Percentiles rank a stretch among this genome's conserved stretches.
These are phyloP conservation scores for Anableps anableps DNA, from an alignment of 2,797 vertebrate genomes.

Conservation along the genomic window DNA sequence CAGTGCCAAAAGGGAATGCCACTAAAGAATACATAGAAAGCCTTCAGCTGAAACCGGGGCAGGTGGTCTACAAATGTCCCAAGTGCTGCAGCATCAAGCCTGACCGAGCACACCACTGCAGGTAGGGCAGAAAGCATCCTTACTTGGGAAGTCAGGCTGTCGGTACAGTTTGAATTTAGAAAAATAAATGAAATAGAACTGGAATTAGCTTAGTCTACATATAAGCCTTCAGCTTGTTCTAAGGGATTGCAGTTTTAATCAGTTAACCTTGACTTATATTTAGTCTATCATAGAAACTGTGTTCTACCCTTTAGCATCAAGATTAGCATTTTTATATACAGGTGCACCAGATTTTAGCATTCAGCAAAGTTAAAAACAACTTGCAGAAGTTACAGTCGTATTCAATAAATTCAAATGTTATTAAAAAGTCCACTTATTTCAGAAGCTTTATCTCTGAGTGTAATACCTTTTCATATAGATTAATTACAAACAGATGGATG, in stretches of 20 bases:
- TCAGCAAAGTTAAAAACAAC: neutral
- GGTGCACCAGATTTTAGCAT: neutral
- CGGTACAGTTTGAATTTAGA: neutral
- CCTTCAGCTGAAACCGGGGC: slow-evolving; percentile 96
- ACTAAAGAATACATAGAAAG: slow-evolving; percentile 99
- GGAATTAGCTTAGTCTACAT: neutral
- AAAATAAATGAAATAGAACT: slow-evolving; percentile 1
- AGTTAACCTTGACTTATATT: neutral
- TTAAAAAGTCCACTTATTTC: neutral
- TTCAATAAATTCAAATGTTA: neutral
- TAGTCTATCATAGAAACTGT: neutral
- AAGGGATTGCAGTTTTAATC: neutral
- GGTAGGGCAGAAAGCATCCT: slow-evolving; percentile 76
- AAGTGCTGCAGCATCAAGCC: slow-evolving; percentile 99
- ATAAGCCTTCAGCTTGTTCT: neutral
- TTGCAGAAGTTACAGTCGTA: neutral
- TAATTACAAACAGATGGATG: neutral
- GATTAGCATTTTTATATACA: neutral
- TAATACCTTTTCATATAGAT: neutral
- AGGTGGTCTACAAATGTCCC: slow-evolving; percentile 99
- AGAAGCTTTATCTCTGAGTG: neutral
- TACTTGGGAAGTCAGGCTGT: neutral
- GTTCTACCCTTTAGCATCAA: neutral
- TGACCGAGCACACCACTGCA: slow-evolving; percentile 98
- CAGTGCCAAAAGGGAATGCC: slow-evolving; percentile 97